Evolutionary conservation across 2,888 invertebrate species (phyloP).

Genomic region (Campopleginae sp.): DNA sequence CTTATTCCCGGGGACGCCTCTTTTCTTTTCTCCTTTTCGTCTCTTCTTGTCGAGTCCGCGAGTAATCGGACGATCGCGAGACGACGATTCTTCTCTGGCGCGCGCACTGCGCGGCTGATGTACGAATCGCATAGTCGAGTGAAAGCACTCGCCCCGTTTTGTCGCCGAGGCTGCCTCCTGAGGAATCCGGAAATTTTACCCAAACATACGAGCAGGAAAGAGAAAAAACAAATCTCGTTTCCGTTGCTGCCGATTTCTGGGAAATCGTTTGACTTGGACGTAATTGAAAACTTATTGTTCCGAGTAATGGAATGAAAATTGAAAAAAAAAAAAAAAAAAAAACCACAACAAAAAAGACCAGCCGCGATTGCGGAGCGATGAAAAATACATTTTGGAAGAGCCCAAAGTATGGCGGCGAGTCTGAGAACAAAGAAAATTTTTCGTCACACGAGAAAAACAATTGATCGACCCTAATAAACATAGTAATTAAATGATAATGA

Average conservation of each 20-base stretch:
- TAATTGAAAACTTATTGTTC: background rate
- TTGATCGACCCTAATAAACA: background rate
- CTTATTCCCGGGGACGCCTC: slow-evolving; percentile 22
- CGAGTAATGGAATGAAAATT: background rate
- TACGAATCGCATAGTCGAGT: slow-evolving; percentile 57
- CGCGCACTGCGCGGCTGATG: slow-evolving; percentile 13
- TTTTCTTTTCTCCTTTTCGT: background rate
- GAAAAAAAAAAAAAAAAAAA: background rate
- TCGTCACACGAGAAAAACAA: background rate
- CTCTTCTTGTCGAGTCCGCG: background rate
- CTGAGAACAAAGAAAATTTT: too few species aligned
- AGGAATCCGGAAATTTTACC: slow-evolving; percentile 71
- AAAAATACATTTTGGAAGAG: background rate
- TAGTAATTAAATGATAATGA: background rate
- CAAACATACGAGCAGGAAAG: slow-evolving; percentile 24
- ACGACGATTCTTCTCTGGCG: slow-evolving; percentile 50
- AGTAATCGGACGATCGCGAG: slow-evolving; percentile 31
- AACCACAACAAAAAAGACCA: background rate
- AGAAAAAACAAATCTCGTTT: slow-evolving; percentile 4
- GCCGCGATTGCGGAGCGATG: background rate
- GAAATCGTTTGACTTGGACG: background rate
- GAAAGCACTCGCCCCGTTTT: slow-evolving; percentile 69
- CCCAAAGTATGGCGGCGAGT: background rate
- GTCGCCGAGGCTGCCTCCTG: slow-evolving; percentile 55
- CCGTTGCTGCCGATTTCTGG: background rate